Base-by-base conservation (phyloP, 1,140 invertebrate species). In the Chironomus tepperi region DNA sequence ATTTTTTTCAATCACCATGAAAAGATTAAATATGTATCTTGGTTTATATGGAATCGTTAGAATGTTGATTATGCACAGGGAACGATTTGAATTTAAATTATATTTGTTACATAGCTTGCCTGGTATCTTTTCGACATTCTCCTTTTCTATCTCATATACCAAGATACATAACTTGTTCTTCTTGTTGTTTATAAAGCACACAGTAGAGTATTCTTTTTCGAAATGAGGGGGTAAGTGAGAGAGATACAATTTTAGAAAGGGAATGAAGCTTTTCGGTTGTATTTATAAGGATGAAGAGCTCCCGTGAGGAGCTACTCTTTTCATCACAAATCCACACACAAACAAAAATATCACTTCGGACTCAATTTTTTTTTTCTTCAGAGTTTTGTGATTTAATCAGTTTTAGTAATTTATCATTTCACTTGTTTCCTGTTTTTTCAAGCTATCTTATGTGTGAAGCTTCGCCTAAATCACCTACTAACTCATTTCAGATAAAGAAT, bases 21-120 rank as follows among this genome's bases (percentile, higher is more conserved):
- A n/a, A 57, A 57, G 47, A 57, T 57, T 57, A 57, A 57, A n/a
- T 57, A n/a, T 57, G 47, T 57, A 57, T 57, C 12, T n/a, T 12
- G 3, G 12, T 57, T 9, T 57, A 57, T 34, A 34, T 34, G 5
- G 24, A 34, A 34, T 34, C 47, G 47, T 15, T 12, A 5, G 10
- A 12, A 57, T 12, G 47, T 57, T 8, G 47, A 57, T 57, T 57
- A 57, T 57, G n/a, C 16, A 70, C 65, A 70, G 65, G 65, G 65
- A 70, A 70, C 65, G 65, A 70, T 19, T 70, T 70, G 19, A 70
- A 18, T 70, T 57, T 57, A 57, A 57, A 57, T 57, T 57, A n/a
- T 15, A 12, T n/a, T 57, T 57, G 47, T 57, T 57, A 47, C 65
- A 16, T 67, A 7, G 65, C 65, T 70, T 57, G 47, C 6, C 65